Evolutionary conservation across 37 sponge, comb jelly and placozoan genomes (phyloP).

Genomic region (Crambe crambe): DNA sequence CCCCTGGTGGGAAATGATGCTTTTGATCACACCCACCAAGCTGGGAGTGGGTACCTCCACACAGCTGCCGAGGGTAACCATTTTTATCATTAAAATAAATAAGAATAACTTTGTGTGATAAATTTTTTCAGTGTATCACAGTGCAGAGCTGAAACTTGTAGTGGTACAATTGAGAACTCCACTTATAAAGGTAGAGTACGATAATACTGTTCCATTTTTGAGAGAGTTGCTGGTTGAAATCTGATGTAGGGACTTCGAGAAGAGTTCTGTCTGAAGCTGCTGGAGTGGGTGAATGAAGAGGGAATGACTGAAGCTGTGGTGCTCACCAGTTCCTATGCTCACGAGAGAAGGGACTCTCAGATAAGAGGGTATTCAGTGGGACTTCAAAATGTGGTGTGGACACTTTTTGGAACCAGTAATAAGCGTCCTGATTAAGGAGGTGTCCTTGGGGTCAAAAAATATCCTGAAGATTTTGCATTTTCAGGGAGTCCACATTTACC

Average conservation of each 20-base stretch:
- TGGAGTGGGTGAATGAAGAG: constrained; percentile 39
- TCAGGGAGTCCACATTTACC: not conserved
- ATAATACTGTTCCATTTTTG: not conserved
- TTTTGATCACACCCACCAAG: constrained; percentile 36
- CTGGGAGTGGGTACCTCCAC: constrained; percentile 26
- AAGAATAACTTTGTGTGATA: too few relatives aligned
- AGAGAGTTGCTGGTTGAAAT: not conserved
- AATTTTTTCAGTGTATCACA: constrained; percentile 43
- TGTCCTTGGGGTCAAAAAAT: not conserved
- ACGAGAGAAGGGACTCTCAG: constrained; percentile 64
- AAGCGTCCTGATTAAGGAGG: too few relatives aligned
- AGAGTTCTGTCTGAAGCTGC: constrained; percentile 28
- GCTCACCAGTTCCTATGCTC: constrained; percentile 53
- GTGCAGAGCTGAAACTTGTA: constrained; percentile 2
- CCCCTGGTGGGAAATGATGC: constrained; percentile 71
- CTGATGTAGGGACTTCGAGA: constrained; percentile 19
- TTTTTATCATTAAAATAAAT: too few relatives aligned
- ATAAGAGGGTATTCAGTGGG: constrained; percentile 53
- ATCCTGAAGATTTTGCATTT: not conserved
- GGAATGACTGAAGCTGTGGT: constrained; percentile 22
- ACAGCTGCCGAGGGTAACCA: constrained; percentile 67
- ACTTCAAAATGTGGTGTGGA: too few relatives aligned
- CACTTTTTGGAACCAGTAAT: too few relatives aligned
- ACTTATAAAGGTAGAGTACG: constrained; percentile 52
- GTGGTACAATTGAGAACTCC: constrained; percentile 69